Evolutionary conservation across 2,797 vertebrate genomes (phyloP).

Genomic region (Phoxinus dragarum): DNA sequence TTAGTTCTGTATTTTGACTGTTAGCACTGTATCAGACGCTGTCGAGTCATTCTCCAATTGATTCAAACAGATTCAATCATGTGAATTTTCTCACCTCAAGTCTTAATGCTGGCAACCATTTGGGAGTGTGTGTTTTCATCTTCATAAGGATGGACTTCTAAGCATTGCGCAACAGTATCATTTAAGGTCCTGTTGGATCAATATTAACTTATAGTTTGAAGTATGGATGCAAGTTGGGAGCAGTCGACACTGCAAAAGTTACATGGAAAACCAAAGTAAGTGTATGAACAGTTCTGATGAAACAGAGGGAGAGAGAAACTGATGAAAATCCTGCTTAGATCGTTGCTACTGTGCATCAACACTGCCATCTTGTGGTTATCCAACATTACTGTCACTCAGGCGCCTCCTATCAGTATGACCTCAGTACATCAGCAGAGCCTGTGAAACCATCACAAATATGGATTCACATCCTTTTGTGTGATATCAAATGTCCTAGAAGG

Average conservation of each 20-base stretch:
- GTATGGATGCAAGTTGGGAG: neutral
- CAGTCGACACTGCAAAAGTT: neutral
- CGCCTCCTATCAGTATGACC: neutral
- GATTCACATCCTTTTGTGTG: conserved; percentile 5
- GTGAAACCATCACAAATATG: conserved; percentile 11
- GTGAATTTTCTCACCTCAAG: conserved; percentile 24
- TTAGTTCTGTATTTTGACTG: conserved; percentile 19
- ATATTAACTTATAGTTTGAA: neutral
- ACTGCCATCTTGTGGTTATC: conserved; percentile 53
- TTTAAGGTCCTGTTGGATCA: conserved; percentile 16
- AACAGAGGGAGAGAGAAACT: neutral
- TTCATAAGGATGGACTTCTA: neutral
- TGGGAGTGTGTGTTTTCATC: conserved; percentile 10
- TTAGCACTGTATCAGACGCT: neutral
- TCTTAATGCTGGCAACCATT: conserved; percentile 35
- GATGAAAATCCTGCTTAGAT: conserved; percentile 3
- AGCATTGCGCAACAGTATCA: neutral
- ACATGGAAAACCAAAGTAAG: conserved; percentile 15
- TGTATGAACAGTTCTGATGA: neutral
- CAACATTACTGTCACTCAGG: conserved; percentile 8
- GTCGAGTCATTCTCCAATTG: neutral
- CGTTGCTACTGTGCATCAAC: conserved; percentile 40
- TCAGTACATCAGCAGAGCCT: conserved; percentile 16
- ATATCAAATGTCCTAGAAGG: neutral
- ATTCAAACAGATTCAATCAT: conserved; percentile 9